Evolutionary conservation across 2,888 invertebrate species (phyloP).

Genomic region (Tyria jacobaeae): DNA sequence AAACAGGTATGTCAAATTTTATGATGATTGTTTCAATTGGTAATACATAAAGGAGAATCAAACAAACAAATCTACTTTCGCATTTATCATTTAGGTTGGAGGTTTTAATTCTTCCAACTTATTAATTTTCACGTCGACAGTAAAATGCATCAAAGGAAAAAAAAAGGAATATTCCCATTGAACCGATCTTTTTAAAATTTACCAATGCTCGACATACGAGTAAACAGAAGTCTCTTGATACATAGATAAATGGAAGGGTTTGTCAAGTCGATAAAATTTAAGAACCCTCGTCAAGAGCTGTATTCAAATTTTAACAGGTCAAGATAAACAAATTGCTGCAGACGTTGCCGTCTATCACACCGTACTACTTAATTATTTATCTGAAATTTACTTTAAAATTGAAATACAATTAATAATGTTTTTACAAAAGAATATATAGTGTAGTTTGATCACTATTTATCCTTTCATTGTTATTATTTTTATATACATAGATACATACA

Average conservation of each 20-base stretch:
- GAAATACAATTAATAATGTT: too few species aligned
- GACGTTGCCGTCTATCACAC: conserved; percentile 36
- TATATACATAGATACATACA: too few species aligned
- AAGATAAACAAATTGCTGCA: conserved; percentile 54
- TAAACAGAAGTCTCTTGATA: conserved; percentile 21
- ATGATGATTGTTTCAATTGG: too few species aligned
- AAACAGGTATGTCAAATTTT: too few species aligned
- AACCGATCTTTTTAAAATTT: neutral
- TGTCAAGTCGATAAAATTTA: conserved; percentile 52
- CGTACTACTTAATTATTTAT: conserved; percentile 5
- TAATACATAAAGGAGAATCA: too few species aligned
- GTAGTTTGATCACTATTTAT: too few species aligned
- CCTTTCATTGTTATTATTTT: too few species aligned
- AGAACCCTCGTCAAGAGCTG: conserved; percentile 51
- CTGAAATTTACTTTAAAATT: too few species aligned
- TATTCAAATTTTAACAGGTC: conserved; percentile 49
- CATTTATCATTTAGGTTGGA: too few species aligned
- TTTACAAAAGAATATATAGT: too few species aligned
- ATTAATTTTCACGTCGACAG: neutral
- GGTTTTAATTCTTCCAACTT: too few species aligned
- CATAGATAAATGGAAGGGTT: conserved; percentile 33
- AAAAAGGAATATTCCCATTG: neutral
- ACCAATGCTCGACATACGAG: conserved; percentile 3
- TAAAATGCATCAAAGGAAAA: neutral
- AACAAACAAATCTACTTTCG: too few species aligned